Base-by-base conservation (phyloP, 2,113 vertebrate genomes). In the Gila orcuttii region DNA sequence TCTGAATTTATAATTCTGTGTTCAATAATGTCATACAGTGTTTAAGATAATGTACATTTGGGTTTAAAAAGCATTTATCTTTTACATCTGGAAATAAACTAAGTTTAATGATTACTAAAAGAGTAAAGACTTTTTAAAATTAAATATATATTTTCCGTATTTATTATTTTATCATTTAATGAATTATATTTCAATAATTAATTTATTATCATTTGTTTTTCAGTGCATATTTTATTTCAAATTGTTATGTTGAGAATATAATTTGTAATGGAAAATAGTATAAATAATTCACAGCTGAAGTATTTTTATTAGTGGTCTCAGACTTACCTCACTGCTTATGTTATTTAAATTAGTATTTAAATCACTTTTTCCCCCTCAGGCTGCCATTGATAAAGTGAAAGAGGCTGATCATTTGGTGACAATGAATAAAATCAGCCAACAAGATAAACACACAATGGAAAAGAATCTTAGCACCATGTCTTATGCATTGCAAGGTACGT, bases 321-420 rank as follows among this genome's bases (percentile, higher is more conserved):
- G 17, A 17, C 33, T 69, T 33, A 21, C 6, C 17, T 19, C 55
- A 21, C 17, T 55, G 17, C 52, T 57, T 21, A 19, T 55, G 52
- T 57, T 8, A 23, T 57, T 19, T 19, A 57, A 57, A 57, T 57
- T 2, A 62, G n/a, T 25, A 3, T n/a, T 59, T 60, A 39, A 33
- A 79, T 2, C 7, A 23, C 7, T 71, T 6, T 68, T 52, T 19
- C 17, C 7, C 25, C 36, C 33, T 73, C 90, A 97, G 96, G 96
- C 95, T 91, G 96, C 96, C 25, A 96, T 97, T 92, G 96, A 97
- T 87, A 96, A 94, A 91, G 95, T 96, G 87, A 97, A 96, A 86
- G 96, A 97, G 91, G 95, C 95, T 77, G 96, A 97, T 81, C 96
- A 96, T 81, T 89, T 96, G 82, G 95, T 97, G 78, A 94, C 95